These are phyloP conservation scores for Listronotus oregonensis DNA, from an alignment of 1,140 invertebrate species.

Conservation along the genomic window DNA sequence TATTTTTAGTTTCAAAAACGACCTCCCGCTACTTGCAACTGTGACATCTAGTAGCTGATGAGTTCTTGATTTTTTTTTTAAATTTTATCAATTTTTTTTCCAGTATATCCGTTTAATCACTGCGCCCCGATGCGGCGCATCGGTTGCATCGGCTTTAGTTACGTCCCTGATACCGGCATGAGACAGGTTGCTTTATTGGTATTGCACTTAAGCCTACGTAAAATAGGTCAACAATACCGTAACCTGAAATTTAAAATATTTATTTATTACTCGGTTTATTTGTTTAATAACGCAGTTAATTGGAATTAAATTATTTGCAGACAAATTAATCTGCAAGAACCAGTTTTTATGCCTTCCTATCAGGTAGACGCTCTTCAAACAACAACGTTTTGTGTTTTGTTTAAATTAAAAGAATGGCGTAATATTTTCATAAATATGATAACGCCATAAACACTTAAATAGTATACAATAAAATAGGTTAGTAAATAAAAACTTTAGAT, in stretches of 20 bases:
- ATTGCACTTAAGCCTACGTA: background rate
- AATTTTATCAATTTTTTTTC: too few species aligned
- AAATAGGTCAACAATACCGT: constrained; percentile 6
- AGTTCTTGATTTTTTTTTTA: too few species aligned
- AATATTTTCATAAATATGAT: constrained; percentile 16
- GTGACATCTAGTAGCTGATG: too few species aligned
- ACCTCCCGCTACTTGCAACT: too few species aligned
- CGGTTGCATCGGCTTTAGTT: too few species aligned
- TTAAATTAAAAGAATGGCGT: constrained; percentile 13
- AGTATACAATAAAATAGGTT: constrained; percentile 13
- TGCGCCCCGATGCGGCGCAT: too few species aligned
- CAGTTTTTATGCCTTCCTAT: constrained; percentile 9
- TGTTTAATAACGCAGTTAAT: constrained; percentile 14
- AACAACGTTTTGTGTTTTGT: constrained; percentile 1
- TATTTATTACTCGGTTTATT: background rate
- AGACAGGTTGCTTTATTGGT: background rate
- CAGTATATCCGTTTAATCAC: too few species aligned
- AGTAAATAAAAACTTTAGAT: constrained; percentile 12
- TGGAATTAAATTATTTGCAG: constrained; percentile 17
- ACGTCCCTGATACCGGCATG: too few species aligned
- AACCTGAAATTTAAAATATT: background rate
- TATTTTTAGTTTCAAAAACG: too few species aligned
- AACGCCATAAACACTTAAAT: constrained; percentile 12
- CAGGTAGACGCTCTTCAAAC: constrained; percentile 17
- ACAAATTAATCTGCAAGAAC: constrained; percentile 20